Evolutionary conservation across 2,113 vertebrate genomes (phyloP).

Genomic region (Halcyon senegalensis): DNA sequence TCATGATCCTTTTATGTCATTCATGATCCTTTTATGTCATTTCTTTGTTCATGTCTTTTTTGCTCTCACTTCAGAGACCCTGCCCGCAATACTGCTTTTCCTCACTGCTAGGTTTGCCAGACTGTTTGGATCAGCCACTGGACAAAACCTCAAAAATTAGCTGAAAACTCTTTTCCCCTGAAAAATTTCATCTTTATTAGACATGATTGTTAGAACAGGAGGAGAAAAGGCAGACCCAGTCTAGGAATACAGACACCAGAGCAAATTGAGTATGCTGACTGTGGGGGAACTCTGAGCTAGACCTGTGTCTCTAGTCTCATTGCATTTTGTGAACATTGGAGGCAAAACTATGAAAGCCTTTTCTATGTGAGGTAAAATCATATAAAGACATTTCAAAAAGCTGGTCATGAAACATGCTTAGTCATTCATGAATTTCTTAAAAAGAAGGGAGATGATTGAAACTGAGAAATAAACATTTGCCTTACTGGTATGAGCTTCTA

Average conservation of each 20-base stretch:
- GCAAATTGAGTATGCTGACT: rapidly evolving
- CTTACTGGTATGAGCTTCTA: neutral
- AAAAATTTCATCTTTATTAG: neutral
- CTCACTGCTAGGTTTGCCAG: neutral
- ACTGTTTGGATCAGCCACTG: neutral
- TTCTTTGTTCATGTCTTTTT: neutral
- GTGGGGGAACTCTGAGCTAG: neutral
- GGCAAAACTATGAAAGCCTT: neutral
- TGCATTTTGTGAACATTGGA: neutral
- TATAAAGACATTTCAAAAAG: neutral
- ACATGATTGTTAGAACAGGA: neutral
- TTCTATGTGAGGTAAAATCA: neutral
- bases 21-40: neutral
- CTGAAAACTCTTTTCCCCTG: neutral
- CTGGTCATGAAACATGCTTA: neutral
- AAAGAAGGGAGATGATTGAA: neutral
- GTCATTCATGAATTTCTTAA: neutral
- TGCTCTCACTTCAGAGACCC: neutral
- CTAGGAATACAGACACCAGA: neutral
- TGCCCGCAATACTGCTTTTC: neutral
- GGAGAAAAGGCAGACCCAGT: neutral
- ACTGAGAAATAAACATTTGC: neutral
- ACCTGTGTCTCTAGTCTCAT: neutral
- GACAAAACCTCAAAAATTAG: neutral
- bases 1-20: neutral